Base-by-base conservation (phyloP, 2,797 vertebrate species). In the Sardinella longiceps region DNA sequence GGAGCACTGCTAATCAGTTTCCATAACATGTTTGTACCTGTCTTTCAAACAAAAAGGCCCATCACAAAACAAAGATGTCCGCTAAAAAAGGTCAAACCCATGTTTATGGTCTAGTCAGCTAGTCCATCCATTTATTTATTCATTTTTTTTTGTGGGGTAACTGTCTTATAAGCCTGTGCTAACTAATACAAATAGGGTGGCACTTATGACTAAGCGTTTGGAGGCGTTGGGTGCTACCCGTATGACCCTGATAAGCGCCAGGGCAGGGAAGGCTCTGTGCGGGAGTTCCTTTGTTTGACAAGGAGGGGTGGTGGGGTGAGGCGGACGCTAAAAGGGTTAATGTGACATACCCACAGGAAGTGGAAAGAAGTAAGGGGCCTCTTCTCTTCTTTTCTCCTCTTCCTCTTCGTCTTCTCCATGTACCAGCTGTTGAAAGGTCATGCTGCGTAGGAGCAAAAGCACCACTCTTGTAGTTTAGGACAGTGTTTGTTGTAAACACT, bases 361-460 rank as follows among this genome's bases (percentile, higher is more conserved):
- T 85, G 82, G 85, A 33, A 25, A 77, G 82, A 80, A 84, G 85
- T 85, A 80, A 70, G 46, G 9, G 63, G 28, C 25, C 28, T 74
- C 18, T 28, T 83, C 1, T 23, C 15, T 33, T 18, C 12, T 10
- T 28, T 30, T 14, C 18, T 74, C 33, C 18, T 10, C 4, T 23
- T 20, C 30, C n/a, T 88, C 84, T 80, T 51, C 56, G 48, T 84
- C 81, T 70, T 28, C 25, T n/a, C 15, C 56, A 82, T 28, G 45
- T 83, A 58, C 77, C 87, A 89, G 80, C 87, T 89, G 88, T 83
- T 83, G 77, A 86, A 85, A 82, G 84, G 84, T 87, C 81, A n/a
- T 14, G 10, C 48, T 82, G 66, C 60, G 80, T 84, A 84, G 81
- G 37, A 85, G 80, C 84, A 7, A 33, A 37, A 77, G 82, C 63